Evolutionary conservation across 2,888 invertebrate species (phyloP).

Genomic region (Taenaris catops): DNA sequence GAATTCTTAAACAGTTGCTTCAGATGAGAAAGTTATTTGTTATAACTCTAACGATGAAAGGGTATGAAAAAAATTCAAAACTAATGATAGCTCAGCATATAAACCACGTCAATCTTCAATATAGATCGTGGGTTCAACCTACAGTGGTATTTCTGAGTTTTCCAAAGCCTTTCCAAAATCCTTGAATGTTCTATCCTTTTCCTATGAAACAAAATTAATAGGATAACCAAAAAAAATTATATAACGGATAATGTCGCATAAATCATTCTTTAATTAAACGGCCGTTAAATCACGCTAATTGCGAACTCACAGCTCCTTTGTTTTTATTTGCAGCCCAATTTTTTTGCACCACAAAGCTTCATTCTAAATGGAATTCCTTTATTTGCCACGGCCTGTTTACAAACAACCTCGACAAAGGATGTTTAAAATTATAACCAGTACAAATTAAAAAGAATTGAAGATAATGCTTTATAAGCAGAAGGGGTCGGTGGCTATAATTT

Average conservation of each 20-base stretch:
- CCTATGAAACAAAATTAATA: constrained; percentile 22
- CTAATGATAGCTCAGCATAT: too few relatives aligned
- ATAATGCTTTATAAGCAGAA: constrained; percentile 16
- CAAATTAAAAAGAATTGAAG: constrained; percentile 44
- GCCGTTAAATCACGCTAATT: constrained; percentile 77
- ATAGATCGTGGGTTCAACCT: too few relatives aligned
- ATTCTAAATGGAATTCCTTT: constrained; percentile 72
- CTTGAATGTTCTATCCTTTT: too few relatives aligned
- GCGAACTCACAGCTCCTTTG: constrained; percentile 55
- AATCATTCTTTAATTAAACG: constrained; percentile 72
- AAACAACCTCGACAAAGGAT: constrained; percentile 67
- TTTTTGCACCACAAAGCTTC: constrained; percentile 49
- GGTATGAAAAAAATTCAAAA: too few relatives aligned
- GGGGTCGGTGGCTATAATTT: constrained; percentile 2
- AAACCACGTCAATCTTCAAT: too few relatives aligned
- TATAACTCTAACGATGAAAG: too few relatives aligned
- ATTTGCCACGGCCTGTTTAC: constrained; percentile 70
- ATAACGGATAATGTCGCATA: constrained; percentile 59
- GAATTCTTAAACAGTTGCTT: too few relatives aligned
- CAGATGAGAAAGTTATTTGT: too few relatives aligned
- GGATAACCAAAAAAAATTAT: constrained; percentile 31
- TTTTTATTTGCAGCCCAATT: constrained; percentile 64
- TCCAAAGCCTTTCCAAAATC: not conserved
- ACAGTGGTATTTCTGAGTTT: too few relatives aligned
- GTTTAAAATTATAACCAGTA: constrained; percentile 66